Evolutionary conservation across 2,797 vertebrate genomes (phyloP).

Genomic region (Ciconia nigra): DNA sequence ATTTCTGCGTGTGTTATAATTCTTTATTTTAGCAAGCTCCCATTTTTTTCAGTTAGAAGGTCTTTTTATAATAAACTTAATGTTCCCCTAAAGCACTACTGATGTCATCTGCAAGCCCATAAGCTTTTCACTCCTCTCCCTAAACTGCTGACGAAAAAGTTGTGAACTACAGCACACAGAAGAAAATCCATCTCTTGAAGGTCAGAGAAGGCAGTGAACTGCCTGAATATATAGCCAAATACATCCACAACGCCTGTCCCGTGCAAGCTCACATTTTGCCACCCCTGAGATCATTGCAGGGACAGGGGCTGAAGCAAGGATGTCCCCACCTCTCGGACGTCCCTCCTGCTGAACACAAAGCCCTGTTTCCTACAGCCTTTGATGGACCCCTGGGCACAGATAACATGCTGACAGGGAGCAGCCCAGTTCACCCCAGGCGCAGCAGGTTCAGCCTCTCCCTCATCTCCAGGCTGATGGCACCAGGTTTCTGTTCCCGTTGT

Average conservation of each 20-base stretch:
- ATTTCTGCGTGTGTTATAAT: not conserved
- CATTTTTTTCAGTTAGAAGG: not conserved
- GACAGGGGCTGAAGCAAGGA: too few relatives aligned
- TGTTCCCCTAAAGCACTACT: not conserved
- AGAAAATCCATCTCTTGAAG: not conserved
- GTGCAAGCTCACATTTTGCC: not conserved
- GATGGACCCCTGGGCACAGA: not conserved
- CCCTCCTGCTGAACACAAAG: accelerated
- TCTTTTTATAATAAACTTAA: not conserved
- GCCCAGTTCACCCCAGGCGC: not conserved
- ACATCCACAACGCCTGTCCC: accelerated
- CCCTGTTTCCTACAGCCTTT: not conserved
- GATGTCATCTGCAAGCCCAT: not conserved
- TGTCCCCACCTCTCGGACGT: accelerated
- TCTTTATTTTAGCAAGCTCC: not conserved
- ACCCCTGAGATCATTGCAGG: not conserved
- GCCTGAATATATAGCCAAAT: accelerated
- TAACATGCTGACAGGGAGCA: not conserved
- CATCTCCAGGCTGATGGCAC: not conserved
- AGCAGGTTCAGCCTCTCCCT: not conserved
- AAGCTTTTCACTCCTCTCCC: not conserved
- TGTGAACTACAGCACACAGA: not conserved
- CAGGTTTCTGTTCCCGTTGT: accelerated
- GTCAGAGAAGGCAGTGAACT: not conserved
- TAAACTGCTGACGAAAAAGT: not conserved